Conservation (phyloP, 2,888 invertebrate genomes). For the Nomada goodeniana region DNA sequence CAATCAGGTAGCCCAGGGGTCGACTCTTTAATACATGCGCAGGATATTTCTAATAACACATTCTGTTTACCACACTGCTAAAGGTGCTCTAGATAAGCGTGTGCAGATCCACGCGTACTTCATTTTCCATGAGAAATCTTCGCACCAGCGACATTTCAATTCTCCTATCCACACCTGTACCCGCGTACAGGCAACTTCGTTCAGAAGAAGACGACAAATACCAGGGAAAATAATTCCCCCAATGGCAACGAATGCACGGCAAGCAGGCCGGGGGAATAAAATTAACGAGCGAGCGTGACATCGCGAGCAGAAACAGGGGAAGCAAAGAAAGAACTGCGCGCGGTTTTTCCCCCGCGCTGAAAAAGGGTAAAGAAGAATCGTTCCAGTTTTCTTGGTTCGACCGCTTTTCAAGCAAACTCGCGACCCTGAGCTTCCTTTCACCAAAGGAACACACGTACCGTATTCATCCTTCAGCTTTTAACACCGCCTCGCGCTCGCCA, state of each 20-base stretch:
- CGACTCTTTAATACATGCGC: too few relatives aligned
- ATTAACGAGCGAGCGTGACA: slow-evolving; percentile 33
- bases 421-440: slow-evolving; percentile 61
- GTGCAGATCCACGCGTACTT: too few relatives aligned
- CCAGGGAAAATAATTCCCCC: not conserved
- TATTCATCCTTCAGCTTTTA: slow-evolving; percentile 55
- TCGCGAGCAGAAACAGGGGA: not conserved
- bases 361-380: slow-evolving; percentile 50
- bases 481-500: slow-evolving; percentile 1
- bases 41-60: too few relatives aligned
- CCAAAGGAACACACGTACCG: slow-evolving; percentile 41
- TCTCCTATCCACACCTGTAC: too few relatives aligned
- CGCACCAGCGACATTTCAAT: too few relatives aligned
- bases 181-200: too few relatives aligned
- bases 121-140: too few relatives aligned
- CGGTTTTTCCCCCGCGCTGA: slow-evolving; percentile 4
- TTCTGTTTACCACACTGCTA: too few relatives aligned
- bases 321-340: not conserved
- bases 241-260: not conserved
- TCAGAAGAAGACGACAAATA: not conserved
- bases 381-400: slow-evolving; percentile 61
- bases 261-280: not conserved
- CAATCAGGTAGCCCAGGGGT: too few relatives aligned
- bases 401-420: slow-evolving; percentile 58
- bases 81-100: too few relatives aligned